These are phyloP conservation scores for Troides helena DNA, from an alignment of 2,888 invertebrate species.

Conservation along the genomic window DNA sequence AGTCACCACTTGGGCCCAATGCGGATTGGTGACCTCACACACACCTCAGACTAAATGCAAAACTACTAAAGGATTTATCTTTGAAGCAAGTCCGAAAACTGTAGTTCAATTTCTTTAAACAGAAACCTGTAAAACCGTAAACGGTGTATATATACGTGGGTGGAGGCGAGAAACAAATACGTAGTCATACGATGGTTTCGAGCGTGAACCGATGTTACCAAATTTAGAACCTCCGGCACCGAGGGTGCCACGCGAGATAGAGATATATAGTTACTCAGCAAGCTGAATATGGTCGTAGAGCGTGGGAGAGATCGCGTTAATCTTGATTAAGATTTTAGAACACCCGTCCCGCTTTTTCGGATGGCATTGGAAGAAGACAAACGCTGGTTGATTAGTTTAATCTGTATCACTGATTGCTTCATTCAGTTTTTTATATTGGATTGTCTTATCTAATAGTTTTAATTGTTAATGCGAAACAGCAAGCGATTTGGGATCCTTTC, in stretches of 20 bases:
- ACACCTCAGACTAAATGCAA: too few species aligned
- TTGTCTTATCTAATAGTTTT: background rate
- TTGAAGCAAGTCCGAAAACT: too few species aligned
- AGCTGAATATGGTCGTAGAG: slow-evolving; percentile 22
- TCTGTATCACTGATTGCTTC: background rate
- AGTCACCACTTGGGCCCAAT: too few species aligned
- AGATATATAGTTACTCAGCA: slow-evolving; percentile 27
- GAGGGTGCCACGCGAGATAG: slow-evolving; percentile 8
- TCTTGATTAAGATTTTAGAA: slow-evolving; percentile 21
- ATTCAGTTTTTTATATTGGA: background rate
- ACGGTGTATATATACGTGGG: slow-evolving; percentile 18
- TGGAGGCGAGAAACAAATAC: background rate
- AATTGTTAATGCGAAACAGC: slow-evolving; percentile 2
- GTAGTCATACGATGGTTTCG: slow-evolving; percentile 18
- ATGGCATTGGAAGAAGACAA: background rate
- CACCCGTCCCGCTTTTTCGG: slow-evolving; percentile 6
- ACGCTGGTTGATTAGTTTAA: slow-evolving; percentile 1
- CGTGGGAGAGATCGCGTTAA: slow-evolving; percentile 30
- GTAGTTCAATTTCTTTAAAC: too few species aligned
- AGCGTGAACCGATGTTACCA: slow-evolving; percentile 26
- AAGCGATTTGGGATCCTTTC: slow-evolving; percentile 1
- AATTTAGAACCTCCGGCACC: slow-evolving; percentile 29
- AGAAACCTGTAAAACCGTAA: slow-evolving; percentile 10
- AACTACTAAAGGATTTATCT: too few species aligned
- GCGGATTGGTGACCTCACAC: too few species aligned